Base-by-base conservation (phyloP, 2,888 invertebrate genomes). In the Morpho helenor region DNA sequence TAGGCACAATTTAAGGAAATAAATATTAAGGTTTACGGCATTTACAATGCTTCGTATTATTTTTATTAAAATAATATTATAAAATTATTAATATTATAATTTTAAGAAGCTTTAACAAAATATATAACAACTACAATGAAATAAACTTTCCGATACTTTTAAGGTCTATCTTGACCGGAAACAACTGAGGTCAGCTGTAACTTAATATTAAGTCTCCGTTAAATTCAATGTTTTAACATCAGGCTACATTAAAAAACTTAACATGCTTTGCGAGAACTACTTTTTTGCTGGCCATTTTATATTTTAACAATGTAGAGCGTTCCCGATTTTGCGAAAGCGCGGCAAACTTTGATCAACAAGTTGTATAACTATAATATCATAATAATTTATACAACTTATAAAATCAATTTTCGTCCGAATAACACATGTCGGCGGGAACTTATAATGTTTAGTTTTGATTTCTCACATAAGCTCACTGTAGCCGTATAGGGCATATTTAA, bases 381-480 rank as follows among this genome's bases (percentile, higher is more conserved):
- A 43, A 43, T 43, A 31, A 31, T 43, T 9, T 9, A 43, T 43
- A 8, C n/a, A 43, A 43, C 43, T 8, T 43, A 9, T 43, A 3
- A 43, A 31, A 31, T 31, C 5, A 31, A 31, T 52, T 51, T 49
- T 9, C 5, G 42, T 43, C 52, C 8, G 23, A 41, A 41, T 40
- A 47, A 6, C 46, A 53, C 39, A 39, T 48, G 42, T 42, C 54
- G 48, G 31, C 54, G 54, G 42, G 42, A 55, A 55, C 8, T 39
- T 54, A 61, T 62, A 52, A 50, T 56, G 63, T 64, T 64, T 52
- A 64, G 60, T 45, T 66, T 68, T 69, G 68, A 74, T 69, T 72
- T 69, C 64, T 54, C 63, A 74, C 68, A 68, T 76, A 85, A 84
- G 84, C 81, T 85, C 82, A 73, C 76, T 74, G 77, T 71, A 77